phyloP scores from a whole-genome alignment of 2,888 invertebrate species.

The Lymantria dispar region DNA sequence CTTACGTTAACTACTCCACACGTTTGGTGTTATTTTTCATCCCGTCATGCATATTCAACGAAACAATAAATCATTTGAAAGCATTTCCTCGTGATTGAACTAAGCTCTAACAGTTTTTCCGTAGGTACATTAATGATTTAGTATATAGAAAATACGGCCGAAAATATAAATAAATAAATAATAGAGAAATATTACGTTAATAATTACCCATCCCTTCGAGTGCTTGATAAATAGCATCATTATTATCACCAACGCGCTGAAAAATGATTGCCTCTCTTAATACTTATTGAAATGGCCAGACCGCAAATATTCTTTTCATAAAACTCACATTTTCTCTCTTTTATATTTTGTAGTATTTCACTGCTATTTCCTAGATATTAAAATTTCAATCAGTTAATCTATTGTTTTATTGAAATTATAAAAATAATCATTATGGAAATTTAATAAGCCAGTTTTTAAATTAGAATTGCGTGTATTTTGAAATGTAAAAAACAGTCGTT shows the following conservation, averaged over 20 bases:
- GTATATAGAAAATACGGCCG: slow-evolving; percentile 62
- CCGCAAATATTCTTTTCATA: slow-evolving; percentile 59
- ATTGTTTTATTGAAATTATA: no score
- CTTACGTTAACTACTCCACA: not conserved
- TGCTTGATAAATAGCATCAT: slow-evolving; percentile 79
- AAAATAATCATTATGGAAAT: no score
- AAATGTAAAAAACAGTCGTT: no score
- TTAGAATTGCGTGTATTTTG: no score
- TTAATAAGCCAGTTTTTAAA: no score
- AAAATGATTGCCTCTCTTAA: slow-evolving; percentile 69
- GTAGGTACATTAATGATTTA: slow-evolving; percentile 12
- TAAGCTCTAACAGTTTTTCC: slow-evolving; percentile 55
- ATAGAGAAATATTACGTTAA: slow-evolving; percentile 74
- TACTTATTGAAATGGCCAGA: slow-evolving; percentile 73
- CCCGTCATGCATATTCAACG: slow-evolving; percentile 80
- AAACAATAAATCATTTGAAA: slow-evolving; percentile 75
- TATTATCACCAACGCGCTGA: slow-evolving; percentile 74
- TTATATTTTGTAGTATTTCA: slow-evolving; percentile 39
- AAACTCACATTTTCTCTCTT: slow-evolving; percentile 17
- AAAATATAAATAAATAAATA: slow-evolving; percentile 71
- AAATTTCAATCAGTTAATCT: no score
- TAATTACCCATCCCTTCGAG: slow-evolving; percentile 78
- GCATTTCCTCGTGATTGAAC: slow-evolving; percentile 63
- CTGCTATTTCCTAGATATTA: no score
- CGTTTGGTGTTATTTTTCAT: slow-evolving; percentile 62